These are phyloP conservation scores for Toxotes chatareus DNA, from an alignment of 2,113 vertebrate species.

Conservation along the genomic window DNA sequence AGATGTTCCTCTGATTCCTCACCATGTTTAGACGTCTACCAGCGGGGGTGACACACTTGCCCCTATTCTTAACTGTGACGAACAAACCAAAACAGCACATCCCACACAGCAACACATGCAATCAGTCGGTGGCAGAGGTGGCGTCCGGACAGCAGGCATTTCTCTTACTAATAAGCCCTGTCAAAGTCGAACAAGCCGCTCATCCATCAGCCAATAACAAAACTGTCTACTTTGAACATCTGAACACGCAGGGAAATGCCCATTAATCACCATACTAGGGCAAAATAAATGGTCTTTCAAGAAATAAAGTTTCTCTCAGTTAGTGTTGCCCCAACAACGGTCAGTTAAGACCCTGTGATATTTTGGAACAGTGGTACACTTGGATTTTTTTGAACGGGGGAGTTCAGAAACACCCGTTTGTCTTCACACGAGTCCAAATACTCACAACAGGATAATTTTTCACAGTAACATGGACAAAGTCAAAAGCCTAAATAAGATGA, in stretches of 20 bases:
- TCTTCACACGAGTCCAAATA: neutral
- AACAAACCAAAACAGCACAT: conserved; percentile 53
- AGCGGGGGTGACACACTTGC: conserved; percentile 6
- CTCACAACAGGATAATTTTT: no score
- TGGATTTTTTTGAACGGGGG: no score
- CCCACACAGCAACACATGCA: conserved; percentile 48
- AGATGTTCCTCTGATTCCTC: conserved; percentile 24
- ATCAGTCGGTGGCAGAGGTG: conserved; percentile 55
- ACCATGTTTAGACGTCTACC: conserved; percentile 31
- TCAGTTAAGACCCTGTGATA: neutral
- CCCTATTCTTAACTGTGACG: conserved; percentile 41
- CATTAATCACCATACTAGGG: conserved; percentile 14
- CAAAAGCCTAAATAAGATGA: neutral
- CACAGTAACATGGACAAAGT: no score
- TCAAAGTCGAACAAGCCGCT: conserved; percentile 45
- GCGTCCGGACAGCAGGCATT: conserved; percentile 60
- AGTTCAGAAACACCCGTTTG: no score
- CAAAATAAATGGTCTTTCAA: conserved; percentile 16
- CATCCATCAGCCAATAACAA: conserved; percentile 59
- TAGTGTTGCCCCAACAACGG: neutral
- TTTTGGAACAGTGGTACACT: neutral
- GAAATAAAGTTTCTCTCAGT: conserved; percentile 7
- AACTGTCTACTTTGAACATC: conserved; percentile 13
- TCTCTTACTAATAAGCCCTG: conserved; percentile 75
- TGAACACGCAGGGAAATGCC: neutral